Conservation (phyloP, 53 echinoderm and acorn worm species). For the Hippasteria phrygiana region DNA sequence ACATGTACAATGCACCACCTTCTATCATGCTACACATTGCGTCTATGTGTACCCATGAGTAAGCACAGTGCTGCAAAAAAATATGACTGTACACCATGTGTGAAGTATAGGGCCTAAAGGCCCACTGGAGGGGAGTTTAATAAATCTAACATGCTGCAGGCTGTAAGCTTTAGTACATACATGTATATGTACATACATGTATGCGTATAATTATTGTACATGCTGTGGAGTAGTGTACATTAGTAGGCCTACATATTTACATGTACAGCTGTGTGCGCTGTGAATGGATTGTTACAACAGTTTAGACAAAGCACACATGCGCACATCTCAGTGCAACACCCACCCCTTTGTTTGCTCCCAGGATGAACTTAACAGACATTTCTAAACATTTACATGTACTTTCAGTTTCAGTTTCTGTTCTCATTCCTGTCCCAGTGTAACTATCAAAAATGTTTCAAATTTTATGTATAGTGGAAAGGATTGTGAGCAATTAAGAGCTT, state of each 20-base stretch:
- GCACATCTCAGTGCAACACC: background rate
- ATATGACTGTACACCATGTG: too few species aligned
- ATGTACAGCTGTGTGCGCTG: background rate
- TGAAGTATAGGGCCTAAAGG: too few species aligned
- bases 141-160: background rate
- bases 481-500: too few species aligned
- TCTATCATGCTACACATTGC: too few species aligned
- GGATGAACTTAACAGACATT: background rate
- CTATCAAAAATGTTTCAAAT: too few species aligned
- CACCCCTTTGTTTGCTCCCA: background rate
- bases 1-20: background rate
- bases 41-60: too few species aligned
- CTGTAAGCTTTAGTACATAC: background rate
- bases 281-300: background rate
- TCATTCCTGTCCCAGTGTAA: background rate
- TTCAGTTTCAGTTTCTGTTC: slow-evolving; percentile 5
- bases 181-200: slow-evolving; percentile 14
- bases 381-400: background rate
- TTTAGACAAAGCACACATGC: background rate
- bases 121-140: too few species aligned
- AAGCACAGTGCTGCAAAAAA: too few species aligned
- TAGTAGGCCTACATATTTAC: background rate
- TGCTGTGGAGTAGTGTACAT: background rate
- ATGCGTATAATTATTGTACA: background rate
- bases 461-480: too few species aligned